Evolutionary conservation across 37 sponge, comb jelly and placozoan genomes (phyloP).

Genomic region (Axinella damicornis): DNA sequence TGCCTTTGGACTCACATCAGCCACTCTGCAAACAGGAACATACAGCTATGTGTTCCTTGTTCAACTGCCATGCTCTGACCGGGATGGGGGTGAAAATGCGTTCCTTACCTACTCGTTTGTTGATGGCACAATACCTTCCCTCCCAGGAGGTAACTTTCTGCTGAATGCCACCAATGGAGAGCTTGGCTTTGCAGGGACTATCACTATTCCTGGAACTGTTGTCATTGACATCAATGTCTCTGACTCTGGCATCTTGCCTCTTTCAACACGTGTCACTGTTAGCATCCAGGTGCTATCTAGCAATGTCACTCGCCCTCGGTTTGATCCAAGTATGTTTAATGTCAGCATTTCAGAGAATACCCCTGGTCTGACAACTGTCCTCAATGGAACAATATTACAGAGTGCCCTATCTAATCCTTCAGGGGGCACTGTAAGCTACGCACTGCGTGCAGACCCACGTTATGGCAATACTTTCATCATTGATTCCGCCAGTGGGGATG

Average conservation of each 20-base stretch:
- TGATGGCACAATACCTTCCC: slow-evolving; percentile 7
- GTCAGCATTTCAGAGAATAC: slow-evolving; percentile 51
- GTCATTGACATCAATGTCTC: slow-evolving; percentile 42
- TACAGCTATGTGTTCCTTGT: slow-evolving; percentile 23
- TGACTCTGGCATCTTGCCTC: slow-evolving; percentile 32
- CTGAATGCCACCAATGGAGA: slow-evolving; percentile 24
- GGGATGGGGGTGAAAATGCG: slow-evolving; percentile 46
- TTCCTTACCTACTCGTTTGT: slow-evolving; percentile 32
- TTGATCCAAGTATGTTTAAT: slow-evolving; percentile 27
- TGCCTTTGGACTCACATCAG: background rate
- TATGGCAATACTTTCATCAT: slow-evolving; percentile 26
- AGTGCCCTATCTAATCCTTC: slow-evolving; percentile 4
- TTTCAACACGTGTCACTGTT: background rate
- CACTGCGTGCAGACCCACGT: background rate
- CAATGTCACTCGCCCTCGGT: slow-evolving; percentile 31
- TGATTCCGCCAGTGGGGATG: slow-evolving; percentile 39
- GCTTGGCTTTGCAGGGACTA: slow-evolving; percentile 25
- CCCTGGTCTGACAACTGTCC: slow-evolving; percentile 3
- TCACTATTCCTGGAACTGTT: background rate
- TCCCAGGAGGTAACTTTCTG: slow-evolving; percentile 19
- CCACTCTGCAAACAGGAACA: background rate
- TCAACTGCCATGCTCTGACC: slow-evolving; percentile 44
- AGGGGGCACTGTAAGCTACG: background rate
- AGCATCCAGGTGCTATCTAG: slow-evolving; percentile 5
- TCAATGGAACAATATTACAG: slow-evolving; percentile 28